phyloP scores from a whole-genome alignment of 2,888 invertebrate species.

The Chromoteleia sp. region DNA sequence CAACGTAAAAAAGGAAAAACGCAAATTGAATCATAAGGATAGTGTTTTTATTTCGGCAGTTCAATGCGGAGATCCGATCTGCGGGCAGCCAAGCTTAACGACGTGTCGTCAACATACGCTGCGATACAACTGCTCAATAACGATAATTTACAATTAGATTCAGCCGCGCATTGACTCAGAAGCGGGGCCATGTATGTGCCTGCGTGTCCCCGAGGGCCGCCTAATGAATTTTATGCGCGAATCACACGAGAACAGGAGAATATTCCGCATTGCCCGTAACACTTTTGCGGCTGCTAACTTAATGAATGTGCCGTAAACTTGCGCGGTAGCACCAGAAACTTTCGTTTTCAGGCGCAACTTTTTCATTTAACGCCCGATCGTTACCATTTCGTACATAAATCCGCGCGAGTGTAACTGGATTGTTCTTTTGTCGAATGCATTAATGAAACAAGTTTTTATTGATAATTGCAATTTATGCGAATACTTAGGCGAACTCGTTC shows the following conservation, averaged over 20 bases:
- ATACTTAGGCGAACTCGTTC: too few relatives aligned
- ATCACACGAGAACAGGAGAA: constrained; percentile 46
- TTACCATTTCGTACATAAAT: constrained; percentile 8
- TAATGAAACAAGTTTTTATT: too few relatives aligned
- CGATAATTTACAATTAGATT: constrained; percentile 69
- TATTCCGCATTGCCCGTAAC: too few relatives aligned
- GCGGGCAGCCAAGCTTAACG: constrained; percentile 56
- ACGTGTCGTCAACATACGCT: constrained; percentile 33
- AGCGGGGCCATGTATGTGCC: constrained; percentile 48
- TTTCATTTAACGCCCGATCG: too few relatives aligned
- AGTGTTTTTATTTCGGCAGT: constrained; percentile 34
- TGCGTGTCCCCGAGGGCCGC: constrained; percentile 40
- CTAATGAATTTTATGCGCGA: constrained; percentile 66
- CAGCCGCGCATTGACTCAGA: too few relatives aligned
- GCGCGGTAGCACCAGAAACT: constrained; percentile 51
- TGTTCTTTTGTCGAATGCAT: neutral
- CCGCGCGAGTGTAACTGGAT: neutral
- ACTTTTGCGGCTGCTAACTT: constrained; percentile 48
- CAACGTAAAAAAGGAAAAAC: too few relatives aligned
- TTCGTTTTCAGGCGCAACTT: constrained; percentile 30
- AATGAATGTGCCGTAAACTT: constrained; percentile 57
- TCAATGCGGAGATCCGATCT: too few relatives aligned
- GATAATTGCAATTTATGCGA: too few relatives aligned
- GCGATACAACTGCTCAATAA: constrained; percentile 42
- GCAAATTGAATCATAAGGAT: constrained; percentile 34